phyloP scores from a whole-genome alignment of 1,140 invertebrate genomes.

The Periplaneta americana region DNA sequence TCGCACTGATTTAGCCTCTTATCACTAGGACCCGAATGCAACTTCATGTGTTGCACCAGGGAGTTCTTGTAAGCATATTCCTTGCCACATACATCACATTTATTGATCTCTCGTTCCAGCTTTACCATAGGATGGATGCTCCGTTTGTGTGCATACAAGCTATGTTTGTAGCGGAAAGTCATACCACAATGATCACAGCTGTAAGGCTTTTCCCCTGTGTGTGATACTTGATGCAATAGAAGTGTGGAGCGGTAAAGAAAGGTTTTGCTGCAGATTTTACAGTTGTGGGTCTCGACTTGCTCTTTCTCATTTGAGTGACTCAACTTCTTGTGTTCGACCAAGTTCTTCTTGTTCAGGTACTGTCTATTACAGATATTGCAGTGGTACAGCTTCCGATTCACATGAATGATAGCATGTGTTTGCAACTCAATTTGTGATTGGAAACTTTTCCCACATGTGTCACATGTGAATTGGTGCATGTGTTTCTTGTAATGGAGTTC shows the following conservation, averaged over 20 bases:
- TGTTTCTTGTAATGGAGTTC: conserved; percentile 40
- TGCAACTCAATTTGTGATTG: conserved; percentile 25
- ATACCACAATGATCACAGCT: conserved; percentile 48
- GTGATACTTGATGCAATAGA: conserved; percentile 50
- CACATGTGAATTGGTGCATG: conserved; percentile 51
- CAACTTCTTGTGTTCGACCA: conserved; percentile 41
- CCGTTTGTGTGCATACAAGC: conserved; percentile 24
- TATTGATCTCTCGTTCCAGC: conserved; percentile 8
- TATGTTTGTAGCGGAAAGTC: conserved; percentile 36
- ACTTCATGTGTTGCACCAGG: background rate
- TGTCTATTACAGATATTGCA: conserved; percentile 29
- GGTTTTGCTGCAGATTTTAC: conserved; percentile 41
- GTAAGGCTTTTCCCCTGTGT: conserved; percentile 48
- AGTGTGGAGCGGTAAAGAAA: conserved; percentile 48
- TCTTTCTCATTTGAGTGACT: conserved; percentile 22
- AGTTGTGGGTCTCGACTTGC: background rate
- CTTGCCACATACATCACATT: conserved; percentile 7
- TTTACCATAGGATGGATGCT: conserved; percentile 14
- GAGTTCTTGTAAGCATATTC: conserved; percentile 6
- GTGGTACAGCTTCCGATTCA: conserved; percentile 43
- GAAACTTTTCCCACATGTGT: conserved; percentile 32
- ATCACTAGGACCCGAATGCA: conserved; percentile 30
- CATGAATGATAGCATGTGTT: conserved; percentile 29
- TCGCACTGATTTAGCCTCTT: conserved; percentile 8
- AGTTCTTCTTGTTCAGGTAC: conserved; percentile 36